phyloP scores from a whole-genome alignment of 2,797 vertebrate genomes.

The Limnodromus scolopaceus region DNA sequence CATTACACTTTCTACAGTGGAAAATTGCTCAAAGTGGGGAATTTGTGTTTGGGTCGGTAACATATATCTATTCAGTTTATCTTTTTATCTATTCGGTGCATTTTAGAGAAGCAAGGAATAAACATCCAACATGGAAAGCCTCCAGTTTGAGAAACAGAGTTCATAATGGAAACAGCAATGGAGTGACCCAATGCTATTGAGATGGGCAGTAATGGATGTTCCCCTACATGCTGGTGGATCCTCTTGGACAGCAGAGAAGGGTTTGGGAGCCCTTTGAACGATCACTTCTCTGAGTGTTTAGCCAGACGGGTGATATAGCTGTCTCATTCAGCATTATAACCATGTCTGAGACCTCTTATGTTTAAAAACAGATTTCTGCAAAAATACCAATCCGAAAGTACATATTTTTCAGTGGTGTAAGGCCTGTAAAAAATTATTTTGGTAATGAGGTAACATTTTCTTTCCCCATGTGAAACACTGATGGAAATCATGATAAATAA shows the following conservation, averaged over 20 bases:
- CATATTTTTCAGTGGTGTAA: conserved; percentile 24
- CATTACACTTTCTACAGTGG: not conserved
- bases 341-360: not conserved
- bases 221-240: not conserved
- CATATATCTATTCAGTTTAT: not conserved
- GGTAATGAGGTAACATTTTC: conserved; percentile 14
- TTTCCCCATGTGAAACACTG: conserved; percentile 46
- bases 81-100: not conserved
- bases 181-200: not conserved
- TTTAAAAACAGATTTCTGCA: not conserved
- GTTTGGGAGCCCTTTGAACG: not conserved
- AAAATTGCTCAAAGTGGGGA: not conserved
- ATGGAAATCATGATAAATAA: conserved; percentile 76
- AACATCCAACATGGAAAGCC: not conserved
- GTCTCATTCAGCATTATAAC: not conserved
- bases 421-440: conserved; percentile 25
- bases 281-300: not conserved
- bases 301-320: not conserved
- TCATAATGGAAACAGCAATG: not conserved
- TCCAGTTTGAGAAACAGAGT: not conserved
- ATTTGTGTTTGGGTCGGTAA: not conserved
- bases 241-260: not conserved
- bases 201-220: not conserved
- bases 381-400: conserved; percentile 1
- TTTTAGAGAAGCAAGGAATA: not conserved